phyloP scores from a whole-genome alignment of 2,797 vertebrate species.

The Falco concolor region DNA sequence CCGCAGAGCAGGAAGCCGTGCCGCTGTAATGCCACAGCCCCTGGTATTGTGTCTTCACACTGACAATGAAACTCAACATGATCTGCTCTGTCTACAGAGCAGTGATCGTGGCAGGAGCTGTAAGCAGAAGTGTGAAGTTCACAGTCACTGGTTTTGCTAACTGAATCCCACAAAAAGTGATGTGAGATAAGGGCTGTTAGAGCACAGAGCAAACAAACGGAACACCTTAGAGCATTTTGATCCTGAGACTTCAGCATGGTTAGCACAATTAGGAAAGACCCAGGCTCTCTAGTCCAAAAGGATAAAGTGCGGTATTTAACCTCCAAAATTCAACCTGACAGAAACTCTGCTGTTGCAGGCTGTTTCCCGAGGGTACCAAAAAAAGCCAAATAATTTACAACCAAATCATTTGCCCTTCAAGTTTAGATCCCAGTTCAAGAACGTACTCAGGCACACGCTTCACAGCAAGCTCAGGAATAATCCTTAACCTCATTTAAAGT shows the following conservation, averaged over 20 bases:
- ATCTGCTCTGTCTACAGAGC: background rate
- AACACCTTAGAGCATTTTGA: background rate
- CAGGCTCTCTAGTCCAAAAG: background rate
- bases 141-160: background rate
- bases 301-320: background rate
- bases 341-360: background rate
- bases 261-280: background rate
- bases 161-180: conserved; percentile 46
- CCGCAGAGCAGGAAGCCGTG: background rate
- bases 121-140: conserved; percentile 45
- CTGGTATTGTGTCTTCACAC: background rate
- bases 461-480: background rate
- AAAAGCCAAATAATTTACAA: background rate
- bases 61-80: background rate
- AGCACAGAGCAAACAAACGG: background rate
- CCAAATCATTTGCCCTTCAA: background rate
- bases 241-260: background rate
- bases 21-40: background rate
- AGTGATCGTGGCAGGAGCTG: background rate
- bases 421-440: background rate
- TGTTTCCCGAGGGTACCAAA: background rate
- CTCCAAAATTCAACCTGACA: background rate
- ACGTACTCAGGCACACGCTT: background rate
- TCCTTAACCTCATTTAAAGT: background rate
- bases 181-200: conserved; percentile 46